Conservation (phyloP, 2,113 vertebrate genomes). For the Thamnophis sirtalis region DNA sequence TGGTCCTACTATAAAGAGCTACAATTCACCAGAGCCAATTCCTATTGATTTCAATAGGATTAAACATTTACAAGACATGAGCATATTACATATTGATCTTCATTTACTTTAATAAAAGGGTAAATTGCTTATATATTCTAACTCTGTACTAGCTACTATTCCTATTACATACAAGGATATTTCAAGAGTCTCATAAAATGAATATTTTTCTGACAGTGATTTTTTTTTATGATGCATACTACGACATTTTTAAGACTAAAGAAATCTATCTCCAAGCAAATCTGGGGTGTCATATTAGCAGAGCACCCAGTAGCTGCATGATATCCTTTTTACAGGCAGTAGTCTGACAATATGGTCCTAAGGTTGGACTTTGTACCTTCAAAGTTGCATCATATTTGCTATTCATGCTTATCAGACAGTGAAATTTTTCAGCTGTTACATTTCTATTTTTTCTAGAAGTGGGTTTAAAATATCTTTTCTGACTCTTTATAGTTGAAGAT, state of each 20-base stretch:
- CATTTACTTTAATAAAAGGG: background rate
- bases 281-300: background rate
- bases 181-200: background rate
- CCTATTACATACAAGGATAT: background rate
- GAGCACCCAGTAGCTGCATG: background rate
- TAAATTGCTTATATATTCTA: background rate
- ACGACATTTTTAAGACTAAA: background rate
- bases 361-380: background rate
- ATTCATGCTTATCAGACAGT: background rate
- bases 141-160: background rate
- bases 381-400: background rate
- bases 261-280: background rate
- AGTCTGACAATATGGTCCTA: background rate
- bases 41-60: background rate
- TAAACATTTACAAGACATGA: background rate
- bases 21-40: background rate
- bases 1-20: background rate
- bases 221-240: background rate
- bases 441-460: background rate
- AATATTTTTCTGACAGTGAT: background rate
- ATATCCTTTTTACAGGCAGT: background rate
- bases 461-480: background rate
- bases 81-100: background rate
- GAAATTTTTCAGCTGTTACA: background rate
- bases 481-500: background rate